Base-by-base conservation (phyloP, 2,888 invertebrate genomes). In the Napeogenes sylphis region DNA sequence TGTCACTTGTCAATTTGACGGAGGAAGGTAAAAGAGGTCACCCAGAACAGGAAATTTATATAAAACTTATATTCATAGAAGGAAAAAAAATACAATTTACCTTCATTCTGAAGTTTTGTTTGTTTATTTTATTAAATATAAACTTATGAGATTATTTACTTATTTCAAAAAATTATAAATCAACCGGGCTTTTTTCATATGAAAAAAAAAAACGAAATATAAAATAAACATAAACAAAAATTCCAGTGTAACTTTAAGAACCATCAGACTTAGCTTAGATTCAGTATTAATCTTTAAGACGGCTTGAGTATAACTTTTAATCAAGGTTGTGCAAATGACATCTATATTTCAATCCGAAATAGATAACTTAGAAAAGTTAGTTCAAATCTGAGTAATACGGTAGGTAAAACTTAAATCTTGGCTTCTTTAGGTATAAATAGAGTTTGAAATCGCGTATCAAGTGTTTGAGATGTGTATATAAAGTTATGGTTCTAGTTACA, bases 261-360 rank as follows among this genome's bases (percentile, higher is more conserved):
- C 35, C 4, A 35, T 35, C 3, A 5, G 35, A 4, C 6, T 35
- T 35, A 6, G 35, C 35, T 35, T 35, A 35, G 35, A 35, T 35
- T 35, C 6, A 35, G 35, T 35, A 35, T 35, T 21, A 35, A 35
- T 35, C 35, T 35, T 35, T 35, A 35, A 35, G 35, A 5, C 35
- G 6, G 0, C 42, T 42, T 10, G 5, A 38, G 4, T 38, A 47
- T 51, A n/a, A 30, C 30, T 13, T 4, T n/a, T 12, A 10, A 30
- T 30, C 10, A 63, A 54, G 59, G 62, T 61, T 64, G 61, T 55
- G 60, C 59, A 67, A 67, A 64, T 64, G 64, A 64, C 62, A 59
- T 67, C 61, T 57, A 63, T 62, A 57, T 65, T 67, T 64, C 65
- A 67, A 62, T 61, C 59, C 58, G 42, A 51, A 56, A 55, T 63